phyloP scores from a whole-genome alignment of 2,113 vertebrate genomes.

The Athene noctua region DNA sequence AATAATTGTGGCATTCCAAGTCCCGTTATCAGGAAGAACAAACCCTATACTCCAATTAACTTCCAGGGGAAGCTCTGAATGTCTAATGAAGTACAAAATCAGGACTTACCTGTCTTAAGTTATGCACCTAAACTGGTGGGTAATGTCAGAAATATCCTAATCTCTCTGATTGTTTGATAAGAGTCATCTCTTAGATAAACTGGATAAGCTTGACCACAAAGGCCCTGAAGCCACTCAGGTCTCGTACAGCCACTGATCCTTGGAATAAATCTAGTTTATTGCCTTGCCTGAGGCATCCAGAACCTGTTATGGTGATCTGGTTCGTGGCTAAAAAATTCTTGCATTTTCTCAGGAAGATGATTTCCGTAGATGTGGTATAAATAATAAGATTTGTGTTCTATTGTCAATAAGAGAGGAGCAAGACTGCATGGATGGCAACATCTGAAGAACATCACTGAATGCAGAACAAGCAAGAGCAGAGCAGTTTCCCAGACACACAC shows the following conservation, averaged over 20 bases:
- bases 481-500: neutral
- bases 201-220: slow-evolving; percentile 56
- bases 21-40: slow-evolving; percentile 50
- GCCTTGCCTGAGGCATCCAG: slow-evolving; percentile 26
- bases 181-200: slow-evolving; percentile 52
- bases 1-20: neutral
- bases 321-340: slow-evolving; percentile 52
- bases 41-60: slow-evolving; percentile 12
- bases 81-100: slow-evolving; percentile 24
- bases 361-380: neutral
- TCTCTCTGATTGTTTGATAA: slow-evolving; percentile 40
- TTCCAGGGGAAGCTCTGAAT: slow-evolving; percentile 30
- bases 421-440: neutral
- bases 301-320: slow-evolving; percentile 60
- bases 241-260: slow-evolving; percentile 25
- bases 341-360: slow-evolving; percentile 61
- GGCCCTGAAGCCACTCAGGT: slow-evolving; percentile 47
- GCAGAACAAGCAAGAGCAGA: neutral
- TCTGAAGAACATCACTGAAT: neutral
- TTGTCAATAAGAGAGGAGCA: neutral
- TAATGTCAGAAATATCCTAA: slow-evolving; percentile 59
- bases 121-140: slow-evolving; percentile 48
- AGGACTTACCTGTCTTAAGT: slow-evolving; percentile 37
- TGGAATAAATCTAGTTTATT: slow-evolving; percentile 35
- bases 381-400: neutral